A percentile compares a stretch with the other conserved stretches of the same genome.
Conservation (phyloP, 1,140 invertebrate genomes). For the Diorhabda carinulata region DNA sequence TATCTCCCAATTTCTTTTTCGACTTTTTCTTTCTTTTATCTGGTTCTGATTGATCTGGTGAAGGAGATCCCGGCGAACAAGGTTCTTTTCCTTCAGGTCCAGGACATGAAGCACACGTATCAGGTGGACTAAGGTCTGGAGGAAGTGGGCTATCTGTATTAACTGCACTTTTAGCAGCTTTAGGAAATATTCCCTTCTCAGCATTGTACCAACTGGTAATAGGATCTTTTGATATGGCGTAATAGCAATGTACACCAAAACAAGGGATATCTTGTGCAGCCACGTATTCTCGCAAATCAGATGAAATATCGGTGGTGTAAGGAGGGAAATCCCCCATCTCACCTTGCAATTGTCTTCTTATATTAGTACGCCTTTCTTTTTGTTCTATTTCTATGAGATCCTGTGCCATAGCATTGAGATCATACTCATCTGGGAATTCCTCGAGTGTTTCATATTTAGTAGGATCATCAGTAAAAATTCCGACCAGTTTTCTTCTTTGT, state of each 20-base stretch:
- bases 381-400: constrained; percentile 37
- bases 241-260: constrained; percentile 47
- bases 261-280: constrained; percentile 47
- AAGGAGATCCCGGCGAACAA: constrained; percentile 13
- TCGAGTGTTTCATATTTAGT: constrained; percentile 32
- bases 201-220: constrained; percentile 41
- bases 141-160: constrained; percentile 20
- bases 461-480: constrained; percentile 44
- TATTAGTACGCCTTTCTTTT: constrained; percentile 27
- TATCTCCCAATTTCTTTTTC: constrained; percentile 22
- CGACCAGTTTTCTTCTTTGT: constrained; percentile 40
- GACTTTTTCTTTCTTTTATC: constrained; percentile 19
- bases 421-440: constrained; percentile 37
- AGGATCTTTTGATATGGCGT: constrained; percentile 46
- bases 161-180: constrained; percentile 31
- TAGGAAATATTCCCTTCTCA: constrained; percentile 41
- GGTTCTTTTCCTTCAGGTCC: constrained; percentile 25
- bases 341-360: constrained; percentile 22
- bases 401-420: constrained; percentile 38
- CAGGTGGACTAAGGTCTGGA: constrained; percentile 4
- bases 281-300: constrained; percentile 43
- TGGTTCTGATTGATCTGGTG: constrained; percentile 7
- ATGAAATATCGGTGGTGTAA: constrained; percentile 40
- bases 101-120: constrained; percentile 16
- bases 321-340: constrained; percentile 34